phyloP scores from a whole-genome alignment of 2,888 invertebrate species.

The Andrena fulva region DNA sequence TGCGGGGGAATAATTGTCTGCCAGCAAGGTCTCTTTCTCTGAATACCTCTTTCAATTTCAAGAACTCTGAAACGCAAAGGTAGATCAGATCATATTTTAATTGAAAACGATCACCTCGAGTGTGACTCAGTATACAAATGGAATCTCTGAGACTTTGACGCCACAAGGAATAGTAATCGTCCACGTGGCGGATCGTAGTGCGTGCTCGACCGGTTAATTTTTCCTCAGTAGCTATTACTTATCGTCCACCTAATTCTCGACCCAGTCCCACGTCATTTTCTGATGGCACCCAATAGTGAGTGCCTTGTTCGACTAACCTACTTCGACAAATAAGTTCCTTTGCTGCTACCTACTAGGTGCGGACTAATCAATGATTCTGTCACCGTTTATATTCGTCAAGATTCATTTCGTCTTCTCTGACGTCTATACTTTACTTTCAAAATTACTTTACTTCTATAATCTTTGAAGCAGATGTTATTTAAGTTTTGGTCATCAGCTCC shows the following conservation, averaged over 20 bases:
- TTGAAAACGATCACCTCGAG: neutral
- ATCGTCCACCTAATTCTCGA: constrained; percentile 15
- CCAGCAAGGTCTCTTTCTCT: too few species aligned
- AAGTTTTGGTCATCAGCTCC: too few species aligned
- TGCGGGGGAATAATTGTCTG: too few species aligned
- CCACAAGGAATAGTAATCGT: neutral
- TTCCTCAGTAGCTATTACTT: constrained; percentile 7
- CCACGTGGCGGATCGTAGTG: neutral
- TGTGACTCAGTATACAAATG: neutral
- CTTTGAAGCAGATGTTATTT: too few species aligned
- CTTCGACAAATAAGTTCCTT: constrained; percentile 16
- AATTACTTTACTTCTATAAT: too few species aligned
- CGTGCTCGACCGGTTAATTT: neutral
- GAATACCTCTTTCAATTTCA: too few species aligned
- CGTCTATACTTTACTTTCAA: neutral
- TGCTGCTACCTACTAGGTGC: constrained; percentile 1
- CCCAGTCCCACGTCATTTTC: constrained; percentile 11
- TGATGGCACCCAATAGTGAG: neutral
- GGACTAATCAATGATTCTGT: neutral
- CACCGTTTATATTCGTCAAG: constrained; percentile 8
- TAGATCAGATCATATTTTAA: neutral
- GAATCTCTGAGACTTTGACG: neutral
- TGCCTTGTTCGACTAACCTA: constrained; percentile 46
- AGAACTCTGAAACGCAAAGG: neutral
- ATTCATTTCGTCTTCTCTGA: neutral